A percentile compares a stretch with the other conserved stretches of the same genome.
Evolutionary conservation across 2,797 vertebrate species (phyloP).

Genomic region (Scomberomorus guttatus): DNA sequence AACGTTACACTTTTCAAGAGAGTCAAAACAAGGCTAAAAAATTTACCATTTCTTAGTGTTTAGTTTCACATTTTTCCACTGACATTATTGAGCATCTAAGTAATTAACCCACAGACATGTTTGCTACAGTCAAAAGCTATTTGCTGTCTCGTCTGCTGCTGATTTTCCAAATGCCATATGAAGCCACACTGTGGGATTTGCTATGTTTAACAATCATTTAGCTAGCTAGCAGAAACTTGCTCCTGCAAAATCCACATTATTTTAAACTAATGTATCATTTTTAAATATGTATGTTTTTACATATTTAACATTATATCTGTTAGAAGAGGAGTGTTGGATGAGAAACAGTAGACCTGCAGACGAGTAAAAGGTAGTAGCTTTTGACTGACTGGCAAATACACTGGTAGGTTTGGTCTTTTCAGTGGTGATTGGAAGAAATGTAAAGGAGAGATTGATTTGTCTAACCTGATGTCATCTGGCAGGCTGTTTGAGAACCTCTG

Average conservation of each 20-base stretch:
- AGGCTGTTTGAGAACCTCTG: background rate
- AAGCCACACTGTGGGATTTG: background rate
- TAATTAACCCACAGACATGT: background rate
- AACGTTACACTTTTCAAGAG: no score
- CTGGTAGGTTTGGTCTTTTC: background rate
- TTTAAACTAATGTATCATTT: background rate
- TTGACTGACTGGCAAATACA: background rate
- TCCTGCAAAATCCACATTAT: background rate
- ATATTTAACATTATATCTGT: background rate
- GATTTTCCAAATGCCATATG: background rate
- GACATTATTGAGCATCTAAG: background rate
- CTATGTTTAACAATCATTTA: no score
- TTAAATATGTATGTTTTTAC: background rate
- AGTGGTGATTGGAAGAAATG: background rate
- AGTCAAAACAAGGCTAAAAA: background rate
- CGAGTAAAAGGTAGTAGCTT: background rate
- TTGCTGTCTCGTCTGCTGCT: background rate
- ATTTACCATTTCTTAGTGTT: background rate
- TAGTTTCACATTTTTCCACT: background rate
- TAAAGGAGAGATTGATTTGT: background rate
- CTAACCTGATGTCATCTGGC: slow-evolving; percentile 18
- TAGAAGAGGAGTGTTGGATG: no score
- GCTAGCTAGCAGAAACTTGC: no score
- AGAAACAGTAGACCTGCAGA: background rate
- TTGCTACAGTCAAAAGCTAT: background rate